Evolutionary conservation across 2,888 invertebrate genomes (phyloP), one percentile per base, ranked within the genome.

Genomic region (Aelia acuminata): DNA sequence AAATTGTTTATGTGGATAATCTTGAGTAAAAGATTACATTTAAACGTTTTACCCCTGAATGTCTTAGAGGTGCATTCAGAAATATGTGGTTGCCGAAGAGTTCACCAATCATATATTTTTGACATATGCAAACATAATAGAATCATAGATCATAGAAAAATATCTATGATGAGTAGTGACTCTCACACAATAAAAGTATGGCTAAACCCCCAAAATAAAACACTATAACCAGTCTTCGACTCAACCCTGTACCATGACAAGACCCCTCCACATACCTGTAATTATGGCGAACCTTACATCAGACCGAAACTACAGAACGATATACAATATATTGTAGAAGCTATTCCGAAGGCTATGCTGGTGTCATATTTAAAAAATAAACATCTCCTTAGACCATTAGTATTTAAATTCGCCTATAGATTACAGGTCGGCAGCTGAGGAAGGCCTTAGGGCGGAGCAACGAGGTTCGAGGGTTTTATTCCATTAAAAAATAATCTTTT

Each of bases 291-390:
- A 43, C 43, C 13, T 43, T 47, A 43, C 8, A 47, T 39, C 13
- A 18, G 3, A 43, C n/a, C n/a, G n/a, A n/a, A n/a, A 22, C 39
- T 39, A 39, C 39, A 39, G 39, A 75, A 4, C 22, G 39, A 39
- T 75, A 75, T 35, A 20, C n/a, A n/a, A n/a, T 70, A 18, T 75
- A 39, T 39, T 39, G 75, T 39, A 31, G 35, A n/a, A 39, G 43
- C 11, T 43, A 1, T 39, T 43, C 43, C 4, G 84, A 20, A 4
- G 84, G 26, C 26, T 57, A 31, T 57, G 57, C n/a, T 57, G 49
- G 50, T 84, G 84, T 50, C 84, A 84, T 50, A 84, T 48, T 87
- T 87, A 53, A 87, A 87, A 87, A 70, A 87, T 87, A 87, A 87
- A 87, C 87, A 70, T 87, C 63, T 63, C 48, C 43, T n/a, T 10